Conservation (phyloP, 1,140 invertebrate species). For the Drosophila lacteicornis region DNA sequence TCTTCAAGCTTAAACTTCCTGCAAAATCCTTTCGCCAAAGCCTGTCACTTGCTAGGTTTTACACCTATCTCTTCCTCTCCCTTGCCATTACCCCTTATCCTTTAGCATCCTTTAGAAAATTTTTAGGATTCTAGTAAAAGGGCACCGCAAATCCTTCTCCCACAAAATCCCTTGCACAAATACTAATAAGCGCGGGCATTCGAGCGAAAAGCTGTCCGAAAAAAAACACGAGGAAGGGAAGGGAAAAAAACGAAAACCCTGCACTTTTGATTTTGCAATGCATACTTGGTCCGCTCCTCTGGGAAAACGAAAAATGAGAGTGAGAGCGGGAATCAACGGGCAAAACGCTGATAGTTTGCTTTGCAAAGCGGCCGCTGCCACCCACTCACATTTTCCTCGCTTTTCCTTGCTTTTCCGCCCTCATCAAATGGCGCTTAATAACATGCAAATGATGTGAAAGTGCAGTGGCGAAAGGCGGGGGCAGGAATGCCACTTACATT, state of each 20-base stretch:
- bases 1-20: background rate
- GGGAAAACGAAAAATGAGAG: slow-evolving; percentile 18
- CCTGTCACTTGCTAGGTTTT: slow-evolving; percentile 2
- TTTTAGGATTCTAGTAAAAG: slow-evolving; percentile 7
- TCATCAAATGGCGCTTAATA: slow-evolving; percentile 47
- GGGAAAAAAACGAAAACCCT: slow-evolving; percentile 2
- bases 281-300: background rate
- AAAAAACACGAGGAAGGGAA: background rate
- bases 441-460: slow-evolving; percentile 62
- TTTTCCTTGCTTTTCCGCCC: background rate
- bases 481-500: slow-evolving; percentile 43
- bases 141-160: slow-evolving; percentile 38
- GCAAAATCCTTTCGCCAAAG: slow-evolving; percentile 1
- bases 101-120: background rate
- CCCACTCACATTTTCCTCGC: slow-evolving; percentile 1
- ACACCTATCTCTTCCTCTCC: background rate
- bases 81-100: background rate
- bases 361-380: slow-evolving; percentile 11
- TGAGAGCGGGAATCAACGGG: slow-evolving; percentile 7
- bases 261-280: slow-evolving; percentile 35
- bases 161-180: slow-evolving; percentile 49
- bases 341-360: slow-evolving; percentile 27
- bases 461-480: slow-evolving; percentile 27
- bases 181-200: slow-evolving; percentile 44
- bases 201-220: slow-evolving; percentile 38